Base-by-base conservation (phyloP, 2,888 invertebrate species). In the Acrobasis consociella region DNA sequence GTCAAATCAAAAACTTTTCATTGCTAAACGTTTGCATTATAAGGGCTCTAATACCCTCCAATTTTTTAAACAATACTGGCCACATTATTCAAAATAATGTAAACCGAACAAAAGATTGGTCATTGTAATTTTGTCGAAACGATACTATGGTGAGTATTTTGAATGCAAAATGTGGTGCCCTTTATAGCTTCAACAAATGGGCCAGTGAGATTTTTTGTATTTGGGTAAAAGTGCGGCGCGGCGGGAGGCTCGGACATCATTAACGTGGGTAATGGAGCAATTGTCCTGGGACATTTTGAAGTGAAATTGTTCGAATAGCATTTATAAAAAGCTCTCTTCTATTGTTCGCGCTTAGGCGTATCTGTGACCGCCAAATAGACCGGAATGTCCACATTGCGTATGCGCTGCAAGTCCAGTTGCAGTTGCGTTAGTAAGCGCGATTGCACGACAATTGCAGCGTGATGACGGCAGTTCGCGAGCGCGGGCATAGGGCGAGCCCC, bases 401-500 rank as follows among this genome's bases (percentile, higher is more conserved):
- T 82, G 80, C 79, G 78, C 76, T 75, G 74, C 75, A 78, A 77
- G 83, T 83, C 78, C 80, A 80, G 79, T 82, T 82, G 84, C 82
- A 77, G 78, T 80, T 75, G 82, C 86, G 87, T 89, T 86, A 83
- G 86, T 83, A 85, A 83, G 82, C 77, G 78, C 81, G 82, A 83
- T 81, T 82, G 86, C 81, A 85, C 83, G 84, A 85, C 87, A 86
- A 83, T 81, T 80, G 85, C 81, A 77, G 77, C 78, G 77, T 81
- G 85, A 83, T 86, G 89, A 87, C 86, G 87, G 84, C 83, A 82
- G 80, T 75, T 69, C 75, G 77, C 78, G 77, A 70, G 77, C 61
- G 76, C 84, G 82, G 86, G 80, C 88, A 84, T 87, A 91, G 91
- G 91, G 89, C 91, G 86, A 87, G 86, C 83, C 87, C 91, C 91